A percentile compares a stretch with the other conserved stretches of the same genome.
phyloP scores from a whole-genome alignment of 2,888 invertebrate species.

The Hoplodrina ambigua region DNA sequence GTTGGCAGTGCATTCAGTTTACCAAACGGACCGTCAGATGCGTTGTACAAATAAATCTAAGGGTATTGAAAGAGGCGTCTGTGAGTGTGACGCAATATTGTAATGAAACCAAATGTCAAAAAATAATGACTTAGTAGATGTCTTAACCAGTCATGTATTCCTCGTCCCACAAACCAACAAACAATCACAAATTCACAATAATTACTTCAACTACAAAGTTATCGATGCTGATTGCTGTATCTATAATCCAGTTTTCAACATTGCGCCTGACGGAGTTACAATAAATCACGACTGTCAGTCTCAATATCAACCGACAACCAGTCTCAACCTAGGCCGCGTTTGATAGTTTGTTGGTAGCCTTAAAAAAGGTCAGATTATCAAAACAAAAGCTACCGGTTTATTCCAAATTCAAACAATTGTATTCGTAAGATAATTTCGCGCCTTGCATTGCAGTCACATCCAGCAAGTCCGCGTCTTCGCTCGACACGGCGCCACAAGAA shows the following conservation, averaged over 20 bases:
- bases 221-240: no score
- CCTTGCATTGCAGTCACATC: constrained; percentile 52
- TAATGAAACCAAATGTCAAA: background rate
- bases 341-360: constrained; percentile 1
- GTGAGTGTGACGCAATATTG: constrained; percentile 1
- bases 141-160: background rate
- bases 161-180: background rate
- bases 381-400: constrained; percentile 20
- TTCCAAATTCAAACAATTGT: constrained; percentile 41
- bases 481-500: constrained; percentile 53
- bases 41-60: constrained; percentile 29
- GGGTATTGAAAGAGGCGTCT: constrained; percentile 1
- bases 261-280: background rate
- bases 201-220: no score
- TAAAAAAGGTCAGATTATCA: background rate
- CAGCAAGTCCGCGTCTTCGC: constrained; percentile 38
- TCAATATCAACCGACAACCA: background rate
- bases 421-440: constrained; percentile 44
- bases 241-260: no score
- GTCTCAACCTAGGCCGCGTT: background rate
- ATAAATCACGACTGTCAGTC: background rate
- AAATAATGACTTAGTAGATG: no score
- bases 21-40: constrained; percentile 15
- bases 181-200: background rate
- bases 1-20: constrained; percentile 32